phyloP scores from a whole-genome alignment of 1,140 invertebrate species.

The Batillaria attramentaria region DNA sequence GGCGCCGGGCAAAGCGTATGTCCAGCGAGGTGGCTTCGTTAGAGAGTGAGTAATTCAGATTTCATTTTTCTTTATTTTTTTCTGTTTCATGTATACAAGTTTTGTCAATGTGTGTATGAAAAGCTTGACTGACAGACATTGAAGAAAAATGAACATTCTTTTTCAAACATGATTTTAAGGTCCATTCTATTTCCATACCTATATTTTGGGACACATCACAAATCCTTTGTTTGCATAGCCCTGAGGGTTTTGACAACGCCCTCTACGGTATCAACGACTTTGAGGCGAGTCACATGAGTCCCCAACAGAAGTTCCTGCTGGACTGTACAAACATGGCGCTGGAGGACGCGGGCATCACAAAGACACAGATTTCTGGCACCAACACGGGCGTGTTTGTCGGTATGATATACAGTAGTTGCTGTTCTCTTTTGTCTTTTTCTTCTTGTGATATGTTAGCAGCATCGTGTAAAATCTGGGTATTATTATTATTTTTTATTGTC shows the following conservation, averaged over 20 bases:
- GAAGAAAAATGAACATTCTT: not conserved
- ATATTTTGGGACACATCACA: too few relatives aligned
- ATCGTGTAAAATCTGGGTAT: too few relatives aligned
- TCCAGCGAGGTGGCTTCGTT: constrained; percentile 7
- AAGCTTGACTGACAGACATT: not conserved
- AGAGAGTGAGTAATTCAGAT: not conserved
- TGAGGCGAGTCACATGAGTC: constrained; percentile 51
- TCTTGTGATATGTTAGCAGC: too few relatives aligned
- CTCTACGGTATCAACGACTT: constrained; percentile 47
- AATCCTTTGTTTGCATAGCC: not conserved
- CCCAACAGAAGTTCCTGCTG: constrained; percentile 50
- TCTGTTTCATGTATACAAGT: not conserved
- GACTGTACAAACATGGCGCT: constrained; percentile 53
- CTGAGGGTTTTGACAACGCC: constrained; percentile 32
- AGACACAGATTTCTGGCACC: constrained; percentile 35
- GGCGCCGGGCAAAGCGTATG: constrained; percentile 39
- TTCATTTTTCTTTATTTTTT: too few relatives aligned
- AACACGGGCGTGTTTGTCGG: constrained; percentile 54
- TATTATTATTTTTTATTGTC: too few relatives aligned
- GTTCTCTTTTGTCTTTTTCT: too few relatives aligned
- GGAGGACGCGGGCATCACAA: constrained; percentile 52
- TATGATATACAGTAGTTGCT: too few relatives aligned
- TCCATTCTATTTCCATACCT: not conserved
- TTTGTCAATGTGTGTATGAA: not conserved
- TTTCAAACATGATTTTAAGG: not conserved